Evolutionary conservation across 1,140 invertebrate genomes (phyloP), one percentile per base, ranked within the genome.

Genomic region (Schmidtea mediterranea): DNA sequence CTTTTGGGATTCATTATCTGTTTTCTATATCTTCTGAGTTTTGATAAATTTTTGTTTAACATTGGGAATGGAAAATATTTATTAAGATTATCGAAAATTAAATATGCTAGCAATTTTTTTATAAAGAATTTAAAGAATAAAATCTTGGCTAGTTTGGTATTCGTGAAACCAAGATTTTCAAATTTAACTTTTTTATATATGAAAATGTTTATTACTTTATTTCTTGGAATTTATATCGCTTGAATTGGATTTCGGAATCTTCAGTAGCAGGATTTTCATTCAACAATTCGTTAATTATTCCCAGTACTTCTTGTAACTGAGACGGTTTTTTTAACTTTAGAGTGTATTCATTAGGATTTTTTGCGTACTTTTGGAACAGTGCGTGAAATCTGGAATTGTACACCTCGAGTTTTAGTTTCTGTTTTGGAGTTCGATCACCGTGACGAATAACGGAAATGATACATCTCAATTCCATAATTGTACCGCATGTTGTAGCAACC

Each of bases 341-440:
- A 58, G 95, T 87, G 3, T 3, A 19, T 0, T 83, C 83, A 49
- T 83, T 77, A 58, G 83, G 86, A 54, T 78, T 82, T 0, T 87
- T 87, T 55, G 86, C 82, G 62, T 95, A 92, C 59, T 92, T 92
- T 58, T 86, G 77, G 68, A 95, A 98, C 55, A 98, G 80, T 61
- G 89, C 82, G 67, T 95, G 95, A 67, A 98, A 94, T 61, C 82
- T 89, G 3, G 40, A 19, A 23, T 41, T 41, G 12, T 12, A 12
- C 10, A 41, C 40, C 10, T 19, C 18, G 10, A 41, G 18, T 23
- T 41, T 41, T 3, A 41, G 40, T 23, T 98, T 98, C 67, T 98
- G 92, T 66, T 98, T 98, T 0, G 92, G 92, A 9, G 90, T 98
- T 56, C 92, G 70, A 65, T 98, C 92, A 0, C 90, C 92, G 60